A percentile compares a stretch with the other conserved stretches of the same genome.
These are phyloP conservation scores for Lordiphosa clarofinis DNA, from an alignment of 1,140 invertebrate species.

Conservation along the genomic window DNA sequence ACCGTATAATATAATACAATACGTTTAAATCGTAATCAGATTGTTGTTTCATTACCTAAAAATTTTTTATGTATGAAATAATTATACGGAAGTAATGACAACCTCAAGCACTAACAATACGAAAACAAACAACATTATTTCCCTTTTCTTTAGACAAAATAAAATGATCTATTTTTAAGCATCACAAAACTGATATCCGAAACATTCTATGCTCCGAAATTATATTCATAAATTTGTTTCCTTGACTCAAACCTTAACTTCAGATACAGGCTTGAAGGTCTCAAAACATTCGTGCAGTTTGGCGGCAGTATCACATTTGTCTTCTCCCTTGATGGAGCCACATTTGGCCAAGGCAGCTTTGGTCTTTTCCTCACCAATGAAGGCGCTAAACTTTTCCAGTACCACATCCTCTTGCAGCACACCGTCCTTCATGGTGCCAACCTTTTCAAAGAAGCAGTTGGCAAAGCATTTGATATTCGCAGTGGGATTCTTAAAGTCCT, in stretches of 20 bases:
- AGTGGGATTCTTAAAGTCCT: slow-evolving; percentile 55
- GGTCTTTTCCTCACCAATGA: slow-evolving; percentile 66
- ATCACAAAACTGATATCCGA: slow-evolving; percentile 1
- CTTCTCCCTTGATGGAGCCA: slow-evolving; percentile 40
- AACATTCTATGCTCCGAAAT: neutral
- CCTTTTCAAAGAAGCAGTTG: slow-evolving; percentile 68
- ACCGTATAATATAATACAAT: too few species aligned
- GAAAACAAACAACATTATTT: too few species aligned
- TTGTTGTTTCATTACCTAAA: too few species aligned
- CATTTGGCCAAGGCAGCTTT: slow-evolving; percentile 51
- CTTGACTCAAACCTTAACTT: slow-evolving; percentile 38
- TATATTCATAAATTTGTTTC: neutral
- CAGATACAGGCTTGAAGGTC: slow-evolving; percentile 28
- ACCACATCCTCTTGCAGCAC: slow-evolving; percentile 51
- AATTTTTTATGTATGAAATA: too few species aligned
- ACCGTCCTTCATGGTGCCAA: slow-evolving; percentile 56
- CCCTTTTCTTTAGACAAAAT: too few species aligned
- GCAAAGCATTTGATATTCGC: slow-evolving; percentile 68
- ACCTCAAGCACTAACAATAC: too few species aligned
- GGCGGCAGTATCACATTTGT: slow-evolving; percentile 57
- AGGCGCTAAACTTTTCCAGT: slow-evolving; percentile 39
- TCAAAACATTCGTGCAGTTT: slow-evolving; percentile 62
- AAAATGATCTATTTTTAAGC: too few species aligned
- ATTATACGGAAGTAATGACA: too few species aligned
- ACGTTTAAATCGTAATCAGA: too few species aligned